These are phyloP conservation scores for Zapornia atra DNA, from an alignment of 2,113 vertebrate genomes.

Conservation along the genomic window DNA sequence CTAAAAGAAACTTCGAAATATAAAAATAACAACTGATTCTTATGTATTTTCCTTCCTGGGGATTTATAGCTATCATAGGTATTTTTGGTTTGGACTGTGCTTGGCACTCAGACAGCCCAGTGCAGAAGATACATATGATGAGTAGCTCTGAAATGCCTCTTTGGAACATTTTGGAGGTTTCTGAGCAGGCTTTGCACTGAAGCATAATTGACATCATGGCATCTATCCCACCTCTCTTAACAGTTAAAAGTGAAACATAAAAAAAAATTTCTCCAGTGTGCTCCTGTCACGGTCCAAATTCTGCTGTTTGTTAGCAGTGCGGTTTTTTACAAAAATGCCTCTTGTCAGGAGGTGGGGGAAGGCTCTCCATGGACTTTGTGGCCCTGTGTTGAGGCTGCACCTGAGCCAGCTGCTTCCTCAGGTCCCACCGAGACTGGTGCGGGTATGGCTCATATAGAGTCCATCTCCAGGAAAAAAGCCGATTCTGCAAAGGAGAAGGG, in stretches of 20 bases:
- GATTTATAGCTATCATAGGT: background rate
- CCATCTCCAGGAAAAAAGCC: background rate
- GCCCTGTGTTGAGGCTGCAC: background rate
- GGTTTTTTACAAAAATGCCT: background rate
- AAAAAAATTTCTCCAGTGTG: rapidly evolving
- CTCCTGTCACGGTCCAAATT: background rate
- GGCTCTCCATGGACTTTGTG: background rate
- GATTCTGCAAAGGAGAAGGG: background rate
- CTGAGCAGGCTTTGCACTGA: background rate
- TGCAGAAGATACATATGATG: background rate
- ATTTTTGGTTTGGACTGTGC: background rate
- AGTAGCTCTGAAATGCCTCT: background rate
- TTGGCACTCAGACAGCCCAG: background rate
- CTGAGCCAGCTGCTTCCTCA: background rate
- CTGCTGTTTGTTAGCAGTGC: rapidly evolving
- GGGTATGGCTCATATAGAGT: background rate
- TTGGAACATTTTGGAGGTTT: background rate
- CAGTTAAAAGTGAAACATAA: background rate
- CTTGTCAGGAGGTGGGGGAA: background rate
- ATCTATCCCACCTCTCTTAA: background rate
- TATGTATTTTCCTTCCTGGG: background rate
- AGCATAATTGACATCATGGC: background rate
- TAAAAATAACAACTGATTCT: background rate
- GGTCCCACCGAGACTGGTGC: rapidly evolving
- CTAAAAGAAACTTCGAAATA: background rate